Evolutionary conservation across 2,797 vertebrate species (phyloP).

Genomic region (Pseudocheirus occidentalis): DNA sequence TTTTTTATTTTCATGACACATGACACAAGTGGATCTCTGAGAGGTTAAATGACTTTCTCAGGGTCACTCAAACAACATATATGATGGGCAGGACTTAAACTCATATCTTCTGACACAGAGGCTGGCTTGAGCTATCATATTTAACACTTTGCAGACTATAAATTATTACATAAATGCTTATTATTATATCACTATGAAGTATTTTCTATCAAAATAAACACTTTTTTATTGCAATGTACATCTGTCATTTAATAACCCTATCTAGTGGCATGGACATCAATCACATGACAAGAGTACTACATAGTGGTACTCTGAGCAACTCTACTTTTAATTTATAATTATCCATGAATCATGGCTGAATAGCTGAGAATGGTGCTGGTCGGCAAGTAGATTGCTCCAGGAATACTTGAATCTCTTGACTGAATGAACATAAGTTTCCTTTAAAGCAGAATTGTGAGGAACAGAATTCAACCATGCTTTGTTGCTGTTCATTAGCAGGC

Average conservation of each 20-base stretch:
- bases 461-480: background rate
- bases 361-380: background rate
- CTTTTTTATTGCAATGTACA: background rate
- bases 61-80: no score
- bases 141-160: no score
- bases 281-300: background rate
- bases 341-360: conserved; percentile 35
- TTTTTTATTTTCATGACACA: no score
- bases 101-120: no score
- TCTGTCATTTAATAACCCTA: background rate
- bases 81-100: no score
- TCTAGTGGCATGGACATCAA: background rate
- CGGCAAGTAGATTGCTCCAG: conserved; percentile 18
- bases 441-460: background rate
- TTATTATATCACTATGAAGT: background rate
- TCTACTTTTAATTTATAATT: conserved; percentile 62
- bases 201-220: background rate
- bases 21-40: no score
- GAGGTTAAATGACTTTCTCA: no score
- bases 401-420: conserved; percentile 45
- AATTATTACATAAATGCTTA: no score
- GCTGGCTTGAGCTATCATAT: no score
- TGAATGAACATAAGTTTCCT: conserved; percentile 53
- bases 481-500: conserved; percentile 11
- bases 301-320: conserved; percentile 20